A percentile compares a stretch with the other conserved stretches of the same genome.
Conservation (phyloP, 2,888 invertebrate species). For the Petrophora chlorosata region DNA sequence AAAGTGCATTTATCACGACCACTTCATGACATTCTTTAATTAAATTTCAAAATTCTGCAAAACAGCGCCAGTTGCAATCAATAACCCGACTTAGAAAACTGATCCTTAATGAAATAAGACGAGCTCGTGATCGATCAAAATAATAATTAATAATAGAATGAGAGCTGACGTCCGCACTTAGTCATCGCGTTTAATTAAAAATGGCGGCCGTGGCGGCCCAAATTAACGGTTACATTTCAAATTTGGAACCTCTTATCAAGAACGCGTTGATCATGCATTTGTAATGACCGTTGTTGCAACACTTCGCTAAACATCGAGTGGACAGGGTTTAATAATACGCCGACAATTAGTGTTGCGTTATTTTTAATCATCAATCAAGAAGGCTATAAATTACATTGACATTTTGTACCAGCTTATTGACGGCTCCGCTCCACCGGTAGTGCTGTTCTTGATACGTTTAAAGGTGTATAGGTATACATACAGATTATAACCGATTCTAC, state of each 20-base stretch:
- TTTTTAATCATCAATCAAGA: constrained; percentile 65
- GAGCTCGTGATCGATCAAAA: constrained; percentile 80
- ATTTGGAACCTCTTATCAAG: constrained; percentile 63
- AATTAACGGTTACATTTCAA: constrained; percentile 76
- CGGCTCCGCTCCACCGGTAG: constrained; percentile 1
- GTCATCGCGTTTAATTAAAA: constrained; percentile 83
- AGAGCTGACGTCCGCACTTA: constrained; percentile 71
- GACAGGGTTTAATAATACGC: constrained; percentile 33
- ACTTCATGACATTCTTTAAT: constrained; percentile 17
- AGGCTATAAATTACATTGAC: constrained; percentile 38
- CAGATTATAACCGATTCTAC: no score
- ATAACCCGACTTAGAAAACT: constrained; percentile 66
- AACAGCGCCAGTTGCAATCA: constrained; percentile 42
- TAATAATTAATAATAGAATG: constrained; percentile 82
- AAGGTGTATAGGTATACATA: background rate
- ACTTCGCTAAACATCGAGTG: constrained; percentile 34
- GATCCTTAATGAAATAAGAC: constrained; percentile 77
- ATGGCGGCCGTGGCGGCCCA: constrained; percentile 52
- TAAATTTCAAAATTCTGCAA: constrained; percentile 24
- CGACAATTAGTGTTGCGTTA: constrained; percentile 58
- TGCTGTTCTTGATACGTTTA: background rate
- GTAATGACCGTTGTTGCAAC: constrained; percentile 46
- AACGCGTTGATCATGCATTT: constrained; percentile 47
- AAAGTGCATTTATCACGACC: constrained; percentile 16
- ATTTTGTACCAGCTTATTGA: constrained; percentile 38